Evolutionary conservation across 2,888 invertebrate genomes (phyloP), one percentile per base, ranked within the genome.

Genomic region (Embidobia sp.): DNA sequence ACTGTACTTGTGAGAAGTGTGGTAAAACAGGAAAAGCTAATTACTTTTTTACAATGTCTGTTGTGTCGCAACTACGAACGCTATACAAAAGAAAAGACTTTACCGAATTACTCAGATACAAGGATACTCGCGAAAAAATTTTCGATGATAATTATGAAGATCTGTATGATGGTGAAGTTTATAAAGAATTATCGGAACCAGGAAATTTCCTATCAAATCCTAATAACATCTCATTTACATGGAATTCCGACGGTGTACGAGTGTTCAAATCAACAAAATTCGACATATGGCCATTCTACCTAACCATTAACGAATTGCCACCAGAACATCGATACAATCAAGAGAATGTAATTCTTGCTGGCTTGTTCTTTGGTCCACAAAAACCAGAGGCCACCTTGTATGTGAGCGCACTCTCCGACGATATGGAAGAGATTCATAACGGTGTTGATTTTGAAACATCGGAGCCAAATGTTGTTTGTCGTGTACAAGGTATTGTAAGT

Each of bases 261-360:
- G 11, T 42, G 0, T 42, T 10, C 22, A 8, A 19, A 13, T 42
- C 42, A 22, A 1, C 22, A 1, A 18, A 22, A n/a, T 42, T 19
- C 6, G 5, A 42, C 7, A 19, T 42, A 19, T 42, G 42, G 42
- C 42, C 42, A n/a, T 42, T 22, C 42, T 42, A 42, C 10, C 10
- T 42, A 4, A 2, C 42, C 6, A 10, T 7, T 6, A 42, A 42
- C 6, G 42, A 42, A 42, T 11, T 42, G 4, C 42, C 42, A 7
- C 6, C 11, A 0, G 19, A 27, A 7, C 7, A 16, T 2, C 33
- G 51, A n/a, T 11, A 15, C 3, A 33, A 22, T 5, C n/a, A 31
- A n/a, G 35, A 35, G 16, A 55, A 55, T 55, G 8, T 15, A 1
- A 40, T 55, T 26, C 29, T 55, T 2, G 55, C 55, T 7, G 55